Percentiles rank a stretch among this genome's conserved stretches.
Evolutionary conservation across 1,140 invertebrate genomes (phyloP).

Genomic region (Helicoverpa armigera): DNA sequence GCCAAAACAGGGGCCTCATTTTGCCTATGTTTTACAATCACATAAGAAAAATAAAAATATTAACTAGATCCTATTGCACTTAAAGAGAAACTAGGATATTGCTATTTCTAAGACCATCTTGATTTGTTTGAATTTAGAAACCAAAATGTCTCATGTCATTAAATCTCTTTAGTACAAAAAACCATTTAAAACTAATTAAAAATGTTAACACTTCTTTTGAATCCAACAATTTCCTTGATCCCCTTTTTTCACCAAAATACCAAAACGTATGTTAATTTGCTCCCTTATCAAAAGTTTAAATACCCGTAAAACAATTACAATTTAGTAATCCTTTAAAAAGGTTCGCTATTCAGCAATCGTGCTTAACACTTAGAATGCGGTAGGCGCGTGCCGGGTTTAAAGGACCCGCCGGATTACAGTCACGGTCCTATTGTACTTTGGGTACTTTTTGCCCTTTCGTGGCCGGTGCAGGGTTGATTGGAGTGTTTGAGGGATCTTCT

Average conservation of each 20-base stretch:
- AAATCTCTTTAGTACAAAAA: too few relatives aligned
- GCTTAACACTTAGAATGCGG: slow-evolving; percentile 33
- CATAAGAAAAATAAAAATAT: too few relatives aligned
- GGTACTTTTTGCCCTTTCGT: slow-evolving; percentile 54
- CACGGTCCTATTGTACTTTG: slow-evolving; percentile 55
- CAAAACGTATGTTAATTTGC: slow-evolving; percentile 13
- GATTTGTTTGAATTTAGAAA: too few relatives aligned
- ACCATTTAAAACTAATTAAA: too few relatives aligned
- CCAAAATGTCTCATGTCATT: too few relatives aligned
- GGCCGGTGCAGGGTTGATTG: slow-evolving; percentile 53
- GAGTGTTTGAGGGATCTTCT: slow-evolving; percentile 33
- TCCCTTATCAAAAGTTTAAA: slow-evolving; percentile 37
- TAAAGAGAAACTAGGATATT: too few relatives aligned
- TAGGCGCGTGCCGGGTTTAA: slow-evolving; percentile 48
- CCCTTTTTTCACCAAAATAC: not conserved
- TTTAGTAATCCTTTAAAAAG: slow-evolving; percentile 46
- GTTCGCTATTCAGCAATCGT: slow-evolving; percentile 51
- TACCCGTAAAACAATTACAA: slow-evolving; percentile 49
- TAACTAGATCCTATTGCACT: too few relatives aligned
- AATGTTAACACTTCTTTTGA: too few relatives aligned
- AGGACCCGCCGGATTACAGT: slow-evolving; percentile 56
- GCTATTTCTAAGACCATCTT: too few relatives aligned
- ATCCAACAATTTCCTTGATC: too few relatives aligned
- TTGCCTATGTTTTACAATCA: too few relatives aligned
- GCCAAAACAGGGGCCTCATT: too few relatives aligned